These are phyloP conservation scores for Tetranychus truncatus DNA, from an alignment of 2,888 invertebrate species.

Conservation along the genomic window DNA sequence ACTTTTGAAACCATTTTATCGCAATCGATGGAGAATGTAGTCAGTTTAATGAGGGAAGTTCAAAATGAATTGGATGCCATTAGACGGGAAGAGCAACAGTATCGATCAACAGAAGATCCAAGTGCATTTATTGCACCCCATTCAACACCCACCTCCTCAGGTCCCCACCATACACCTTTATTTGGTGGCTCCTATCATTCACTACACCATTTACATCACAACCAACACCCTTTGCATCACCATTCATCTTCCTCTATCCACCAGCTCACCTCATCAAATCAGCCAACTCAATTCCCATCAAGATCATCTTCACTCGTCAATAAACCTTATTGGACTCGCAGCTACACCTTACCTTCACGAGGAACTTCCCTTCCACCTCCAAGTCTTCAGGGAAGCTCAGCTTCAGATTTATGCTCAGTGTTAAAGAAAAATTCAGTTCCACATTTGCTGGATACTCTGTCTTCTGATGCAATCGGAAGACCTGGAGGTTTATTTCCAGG, in stretches of 20 bases:
- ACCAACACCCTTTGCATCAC: not conserved
- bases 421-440: constrained; percentile 10
- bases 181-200: not conserved
- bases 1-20: constrained; percentile 78
- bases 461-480: constrained; percentile 15
- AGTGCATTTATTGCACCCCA: not conserved
- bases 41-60: constrained; percentile 30
- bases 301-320: not conserved
- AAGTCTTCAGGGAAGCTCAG: not conserved
- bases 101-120: constrained; percentile 1
- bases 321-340: constrained; percentile 12
- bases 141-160: not conserved
- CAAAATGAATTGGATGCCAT: constrained; percentile 27
- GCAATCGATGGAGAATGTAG: constrained; percentile 87
- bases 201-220: not conserved
- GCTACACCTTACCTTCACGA: constrained; percentile 12
- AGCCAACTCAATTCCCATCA: not conserved
- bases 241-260: not conserved
- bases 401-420: not conserved
- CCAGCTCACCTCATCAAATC: not conserved
- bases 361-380: constrained; percentile 8
- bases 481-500: constrained; percentile 35
- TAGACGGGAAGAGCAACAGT: constrained; percentile 26
- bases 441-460: constrained; percentile 19
- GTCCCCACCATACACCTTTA: not conserved